Percentiles rank a stretch among this genome's conserved stretches.
phyloP scores from a whole-genome alignment of 1,140 invertebrate genomes.

The Onthophagus taurus region DNA sequence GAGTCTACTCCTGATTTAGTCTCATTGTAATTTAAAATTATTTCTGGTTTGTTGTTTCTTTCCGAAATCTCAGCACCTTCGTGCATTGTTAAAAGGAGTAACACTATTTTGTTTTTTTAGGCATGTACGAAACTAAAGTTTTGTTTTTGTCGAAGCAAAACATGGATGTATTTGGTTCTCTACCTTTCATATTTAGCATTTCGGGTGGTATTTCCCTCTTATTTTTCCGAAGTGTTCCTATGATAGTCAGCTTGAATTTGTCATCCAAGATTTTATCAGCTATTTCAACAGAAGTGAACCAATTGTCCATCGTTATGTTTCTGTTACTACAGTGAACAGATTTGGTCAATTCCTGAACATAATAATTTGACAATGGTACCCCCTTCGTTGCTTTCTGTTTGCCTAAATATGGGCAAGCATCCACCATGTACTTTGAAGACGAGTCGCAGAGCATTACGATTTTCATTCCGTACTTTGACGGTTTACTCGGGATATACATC shows the following conservation, averaged over 20 bases:
- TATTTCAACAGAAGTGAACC: constrained; percentile 34
- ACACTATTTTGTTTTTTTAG: constrained; percentile 9
- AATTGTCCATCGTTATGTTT: constrained; percentile 38
- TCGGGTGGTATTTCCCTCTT: constrained; percentile 7
- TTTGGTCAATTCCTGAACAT: constrained; percentile 17
- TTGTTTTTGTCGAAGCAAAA: constrained; percentile 8
- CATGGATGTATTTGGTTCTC: background rate
- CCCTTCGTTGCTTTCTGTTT: constrained; percentile 25
- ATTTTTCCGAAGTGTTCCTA: constrained; percentile 6
- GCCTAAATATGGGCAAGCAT: constrained; percentile 31
- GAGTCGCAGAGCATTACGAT: constrained; percentile 30
- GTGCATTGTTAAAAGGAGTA: constrained; percentile 2
- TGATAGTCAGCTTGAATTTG: background rate
- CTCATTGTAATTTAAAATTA: constrained; percentile 2
- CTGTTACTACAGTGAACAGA: constrained; percentile 28
- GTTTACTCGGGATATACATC: constrained; percentile 34
- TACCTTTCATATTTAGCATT: background rate
- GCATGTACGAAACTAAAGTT: constrained; percentile 5
- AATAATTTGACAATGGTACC: constrained; percentile 26
- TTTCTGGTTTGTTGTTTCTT: constrained; percentile 6
- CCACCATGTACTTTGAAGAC: constrained; percentile 32
- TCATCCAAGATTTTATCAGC: constrained; percentile 17
- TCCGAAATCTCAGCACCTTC: background rate
- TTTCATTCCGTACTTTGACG: constrained; percentile 33
- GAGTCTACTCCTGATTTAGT: constrained; percentile 9